phyloP scores from a whole-genome alignment of 2,797 vertebrate species.

The Gallirallus australis region DNA sequence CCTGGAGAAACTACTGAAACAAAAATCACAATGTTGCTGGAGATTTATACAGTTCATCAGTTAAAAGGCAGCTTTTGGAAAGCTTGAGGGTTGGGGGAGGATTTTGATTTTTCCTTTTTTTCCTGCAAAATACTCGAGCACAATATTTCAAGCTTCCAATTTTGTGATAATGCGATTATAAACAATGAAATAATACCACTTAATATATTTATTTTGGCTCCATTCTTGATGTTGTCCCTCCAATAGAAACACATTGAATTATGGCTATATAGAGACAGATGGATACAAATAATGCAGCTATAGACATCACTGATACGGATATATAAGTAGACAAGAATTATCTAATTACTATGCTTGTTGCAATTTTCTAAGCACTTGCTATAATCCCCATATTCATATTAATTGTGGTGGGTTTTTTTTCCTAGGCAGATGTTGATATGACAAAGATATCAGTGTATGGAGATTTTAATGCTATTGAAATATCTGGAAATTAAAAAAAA shows the following conservation, averaged over 20 bases:
- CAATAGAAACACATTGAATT: slow-evolving; percentile 72
- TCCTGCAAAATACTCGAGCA: slow-evolving; percentile 59
- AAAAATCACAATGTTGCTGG: slow-evolving; percentile 76
- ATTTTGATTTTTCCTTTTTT: slow-evolving; percentile 52
- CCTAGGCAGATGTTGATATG: slow-evolving; percentile 7
- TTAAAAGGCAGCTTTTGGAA: slow-evolving; percentile 76
- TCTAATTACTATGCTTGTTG: slow-evolving; percentile 51
- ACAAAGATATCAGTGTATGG: not conserved
- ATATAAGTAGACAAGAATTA: slow-evolving; percentile 44
- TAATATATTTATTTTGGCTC: slow-evolving; percentile 31
- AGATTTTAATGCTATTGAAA: not conserved
- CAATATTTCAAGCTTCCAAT: slow-evolving; percentile 33
- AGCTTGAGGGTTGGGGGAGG: not conserved
- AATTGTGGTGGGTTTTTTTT: not conserved
- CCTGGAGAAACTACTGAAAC: slow-evolving; percentile 80
- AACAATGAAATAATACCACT: slow-evolving; percentile 64
- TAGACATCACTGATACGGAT: slow-evolving; percentile 29
- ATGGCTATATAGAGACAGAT: slow-evolving; percentile 65
- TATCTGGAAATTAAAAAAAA: not conserved
- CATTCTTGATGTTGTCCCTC: slow-evolving; percentile 44
- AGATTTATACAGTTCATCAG: slow-evolving; percentile 78
- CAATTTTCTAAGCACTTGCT: slow-evolving; percentile 41
- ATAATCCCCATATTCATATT: not conserved
- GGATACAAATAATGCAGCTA: slow-evolving; percentile 47
- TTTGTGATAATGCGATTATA: slow-evolving; percentile 38